Base-by-base conservation (phyloP, 2,888 invertebrate species). In the Heteromurus nitidus region DNA sequence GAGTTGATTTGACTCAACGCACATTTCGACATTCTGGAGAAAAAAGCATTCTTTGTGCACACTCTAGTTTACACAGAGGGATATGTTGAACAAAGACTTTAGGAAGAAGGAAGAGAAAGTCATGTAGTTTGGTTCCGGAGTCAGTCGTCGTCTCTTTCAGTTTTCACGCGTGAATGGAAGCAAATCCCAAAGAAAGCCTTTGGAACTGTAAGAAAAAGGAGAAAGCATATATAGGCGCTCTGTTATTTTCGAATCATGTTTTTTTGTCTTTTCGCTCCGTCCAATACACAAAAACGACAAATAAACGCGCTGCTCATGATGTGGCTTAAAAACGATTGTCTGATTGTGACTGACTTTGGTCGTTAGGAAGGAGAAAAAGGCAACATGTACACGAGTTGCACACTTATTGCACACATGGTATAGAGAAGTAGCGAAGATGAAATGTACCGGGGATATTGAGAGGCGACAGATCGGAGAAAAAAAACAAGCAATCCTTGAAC, bases 391-490 rank as follows among this genome's bases (percentile, higher is more conserved):
- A n/a, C n/a, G n/a, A n/a, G n/a, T n/a, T n/a, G n/a, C n/a, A n/a
- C n/a, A n/a, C n/a, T n/a, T n/a, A n/a, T n/a, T n/a, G n/a, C 47
- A 13, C 36, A 36, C 36, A 36, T 36, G 11, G 47, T 16, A 47
- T 47, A 36, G 36, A 13, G 13, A 13, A 36, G 62, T 64, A 7
- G 9, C 7, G 36, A 18, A 42, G 42, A 44, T 42, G 65, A 65
- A 65, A 65, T 47, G 24, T 67, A 47, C 47, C 47, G 26, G 11
- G 50, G 68, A 53, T 30, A 50, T 50, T 67, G 67, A 67, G 68
- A 30, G 68, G 50, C 30, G 68, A 53, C 68, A 68, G 50, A 30
- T 68, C 50, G 68, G 53, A n/a, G n/a, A n/a, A n/a, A 68, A 30
- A 68, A 67, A 47, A 67, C 11, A 44, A 18, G 42, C 42, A 36